Conservation (phyloP, 1,140 invertebrate genomes). For the Tribolium madens region DNA sequence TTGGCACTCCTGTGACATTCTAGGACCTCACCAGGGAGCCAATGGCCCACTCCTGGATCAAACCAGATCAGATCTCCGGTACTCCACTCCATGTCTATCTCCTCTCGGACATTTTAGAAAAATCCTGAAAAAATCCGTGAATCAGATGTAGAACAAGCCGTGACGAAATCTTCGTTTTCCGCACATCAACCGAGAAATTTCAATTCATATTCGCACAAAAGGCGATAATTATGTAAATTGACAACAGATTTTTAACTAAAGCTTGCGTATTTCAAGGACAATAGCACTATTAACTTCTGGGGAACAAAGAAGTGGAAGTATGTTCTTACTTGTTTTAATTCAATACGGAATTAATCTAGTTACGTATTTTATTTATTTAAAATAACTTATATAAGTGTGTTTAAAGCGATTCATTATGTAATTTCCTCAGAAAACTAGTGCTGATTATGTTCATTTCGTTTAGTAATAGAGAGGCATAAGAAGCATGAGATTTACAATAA, state of each 20-base stretch:
- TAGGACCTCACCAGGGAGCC: constrained; percentile 88
- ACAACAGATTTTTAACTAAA: not conserved
- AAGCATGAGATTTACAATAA: not conserved
- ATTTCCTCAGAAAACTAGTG: constrained; percentile 9
- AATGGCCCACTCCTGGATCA: constrained; percentile 89
- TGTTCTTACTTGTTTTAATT: not conserved
- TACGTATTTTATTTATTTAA: constrained; percentile 11
- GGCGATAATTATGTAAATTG: constrained; percentile 7
- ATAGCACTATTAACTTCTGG: not conserved
- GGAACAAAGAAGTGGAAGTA: constrained; percentile 22
- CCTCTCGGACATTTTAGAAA: not conserved
- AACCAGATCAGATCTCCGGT: constrained; percentile 92
- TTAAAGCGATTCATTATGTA: constrained; percentile 23
- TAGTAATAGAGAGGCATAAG: constrained; percentile 7
- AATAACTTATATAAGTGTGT: constrained; percentile 3
- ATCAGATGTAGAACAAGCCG: constrained; percentile 14
- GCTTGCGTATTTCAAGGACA: constrained; percentile 12
- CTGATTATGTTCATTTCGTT: constrained; percentile 11
- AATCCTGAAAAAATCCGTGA: constrained; percentile 2
- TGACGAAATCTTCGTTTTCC: not conserved
- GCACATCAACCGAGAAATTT: not conserved
- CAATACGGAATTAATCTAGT: not conserved
- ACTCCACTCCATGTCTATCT: constrained; percentile 68
- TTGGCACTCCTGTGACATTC: constrained; percentile 90
- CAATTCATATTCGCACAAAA: constrained; percentile 30